A percentile compares a stretch with the other conserved stretches of the same genome.
phyloP scores from a whole-genome alignment of 2,797 vertebrate genomes.

The Myotis vivesi region DNA sequence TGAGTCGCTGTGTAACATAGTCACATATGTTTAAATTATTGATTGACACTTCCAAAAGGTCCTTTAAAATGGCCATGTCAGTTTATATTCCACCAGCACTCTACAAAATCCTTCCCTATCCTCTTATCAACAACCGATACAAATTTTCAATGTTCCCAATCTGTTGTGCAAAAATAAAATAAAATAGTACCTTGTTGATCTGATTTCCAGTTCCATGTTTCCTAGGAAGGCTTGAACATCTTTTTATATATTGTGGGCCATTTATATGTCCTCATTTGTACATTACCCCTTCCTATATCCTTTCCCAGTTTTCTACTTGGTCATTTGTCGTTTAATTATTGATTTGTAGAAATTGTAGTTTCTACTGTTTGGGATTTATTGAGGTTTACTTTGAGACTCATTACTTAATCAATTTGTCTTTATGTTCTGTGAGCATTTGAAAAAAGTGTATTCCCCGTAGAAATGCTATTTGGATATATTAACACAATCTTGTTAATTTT shows the following conservation, averaged over 20 bases:
- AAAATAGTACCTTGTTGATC: background rate
- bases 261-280: constrained; percentile 46
- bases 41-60: background rate
- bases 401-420: constrained; percentile 73
- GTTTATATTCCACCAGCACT: background rate
- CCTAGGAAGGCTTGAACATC: background rate
- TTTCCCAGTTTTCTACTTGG: constrained; percentile 47
- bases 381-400: constrained; percentile 62
- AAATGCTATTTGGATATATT: constrained; percentile 10
- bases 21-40: background rate
- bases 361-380: constrained; percentile 60
- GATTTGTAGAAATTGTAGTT: constrained; percentile 68
- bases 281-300: constrained; percentile 1
- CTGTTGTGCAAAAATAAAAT: background rate
- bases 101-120: background rate
- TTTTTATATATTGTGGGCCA: background rate
- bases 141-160: background rate
- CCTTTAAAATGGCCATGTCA: background rate
- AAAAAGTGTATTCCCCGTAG: background rate
- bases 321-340: constrained; percentile 73
- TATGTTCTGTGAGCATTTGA: constrained; percentile 45
- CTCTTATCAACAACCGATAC: background rate
- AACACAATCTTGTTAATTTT: constrained; percentile 50
- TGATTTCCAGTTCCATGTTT: constrained; percentile 44
- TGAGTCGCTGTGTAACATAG: background rate